Evolutionary conservation across 1,140 invertebrate genomes (phyloP).

Genomic region (Drosophila mauritiana): DNA sequence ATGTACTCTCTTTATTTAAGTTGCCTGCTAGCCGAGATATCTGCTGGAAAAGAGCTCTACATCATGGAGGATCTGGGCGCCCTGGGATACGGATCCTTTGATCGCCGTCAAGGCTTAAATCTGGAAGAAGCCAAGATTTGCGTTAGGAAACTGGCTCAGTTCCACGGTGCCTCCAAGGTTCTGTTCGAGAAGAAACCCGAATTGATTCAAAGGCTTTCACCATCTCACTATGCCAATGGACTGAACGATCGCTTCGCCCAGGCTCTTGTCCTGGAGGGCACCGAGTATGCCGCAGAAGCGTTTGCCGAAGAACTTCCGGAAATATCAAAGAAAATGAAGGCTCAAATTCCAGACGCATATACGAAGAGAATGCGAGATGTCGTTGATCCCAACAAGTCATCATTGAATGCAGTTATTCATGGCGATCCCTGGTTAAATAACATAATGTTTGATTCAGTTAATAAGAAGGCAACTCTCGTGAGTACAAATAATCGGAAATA

Average conservation of each 20-base stretch:
- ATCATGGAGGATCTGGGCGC: slow-evolving; percentile 66
- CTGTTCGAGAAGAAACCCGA: slow-evolving; percentile 34
- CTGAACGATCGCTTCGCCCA: slow-evolving; percentile 19
- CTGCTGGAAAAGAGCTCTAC: slow-evolving; percentile 46
- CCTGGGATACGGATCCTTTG: slow-evolving; percentile 31
- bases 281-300: slow-evolving; percentile 44
- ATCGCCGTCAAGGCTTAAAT: slow-evolving; percentile 49
- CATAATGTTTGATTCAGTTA: slow-evolving; percentile 86
- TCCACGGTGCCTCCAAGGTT: slow-evolving; percentile 71
- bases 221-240: slow-evolving; percentile 47
- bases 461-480: slow-evolving; percentile 85
- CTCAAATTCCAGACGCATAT: slow-evolving; percentile 55
- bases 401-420: slow-evolving; percentile 86
- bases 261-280: slow-evolving; percentile 55
- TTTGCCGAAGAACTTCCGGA: slow-evolving; percentile 83
- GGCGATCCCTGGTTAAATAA: slow-evolving; percentile 89
- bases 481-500: slow-evolving; percentile 10
- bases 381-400: slow-evolving; percentile 45
- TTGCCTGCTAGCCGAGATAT: slow-evolving; percentile 43
- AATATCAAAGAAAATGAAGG: slow-evolving; percentile 76
- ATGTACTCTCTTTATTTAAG: slow-evolving; percentile 6
- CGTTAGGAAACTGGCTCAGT: slow-evolving; percentile 65
- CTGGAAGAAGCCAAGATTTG: slow-evolving; percentile 45
- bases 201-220: slow-evolving; percentile 27
- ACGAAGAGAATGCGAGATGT: slow-evolving; percentile 27